Base-by-base conservation (phyloP, 1,140 invertebrate genomes). In the Daktulosphaira vitifoliae region DNA sequence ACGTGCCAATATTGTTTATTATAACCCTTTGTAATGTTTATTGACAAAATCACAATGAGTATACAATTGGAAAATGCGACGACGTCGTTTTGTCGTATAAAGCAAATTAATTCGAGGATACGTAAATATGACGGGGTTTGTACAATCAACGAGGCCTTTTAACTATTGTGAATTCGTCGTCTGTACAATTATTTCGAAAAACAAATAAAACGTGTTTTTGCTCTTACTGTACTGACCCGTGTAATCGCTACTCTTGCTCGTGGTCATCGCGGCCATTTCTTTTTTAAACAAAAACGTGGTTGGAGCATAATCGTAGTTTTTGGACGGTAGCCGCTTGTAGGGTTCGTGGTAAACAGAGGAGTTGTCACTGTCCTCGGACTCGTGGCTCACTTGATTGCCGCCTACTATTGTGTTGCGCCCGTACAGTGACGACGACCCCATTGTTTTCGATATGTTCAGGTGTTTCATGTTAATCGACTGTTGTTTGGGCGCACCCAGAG, bases 261-360 rank as follows among this genome's bases (percentile, higher is more conserved):
- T 74, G 3, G 75, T 70, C 9, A 79, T 72, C 6, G 71, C 71
- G 1, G 59, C 25, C 44, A 22, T n/a, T 18, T 80, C 78, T 65
- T 80, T 80, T 66, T 78, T 79, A 22, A 80, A 69, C 66, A 80
- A 70, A 62, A 77, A 78, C 56, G 56, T 48, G 39, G 39, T 4
- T 11, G n/a, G 5, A 25, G 62, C 50, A 33, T 33, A 5, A 44
- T 80, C 79, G 52, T 76, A 76, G 6, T 65, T 51, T 62, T 80
- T 79, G 15, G 70, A 69, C 0, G 78, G 78, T 25, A 79, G 68
- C 69, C 79, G 76, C 74, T 82, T 81, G 72, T 82, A 82, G 3
- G 81, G 81, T 70, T 83, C 81, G 69, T 82, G 79, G 71, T 83
- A 83, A 11, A 81, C 76, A 0, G 78, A 78, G 1, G 79, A 80